Conservation (phyloP, 1,140 invertebrate genomes). For the Bombus superbus region DNA sequence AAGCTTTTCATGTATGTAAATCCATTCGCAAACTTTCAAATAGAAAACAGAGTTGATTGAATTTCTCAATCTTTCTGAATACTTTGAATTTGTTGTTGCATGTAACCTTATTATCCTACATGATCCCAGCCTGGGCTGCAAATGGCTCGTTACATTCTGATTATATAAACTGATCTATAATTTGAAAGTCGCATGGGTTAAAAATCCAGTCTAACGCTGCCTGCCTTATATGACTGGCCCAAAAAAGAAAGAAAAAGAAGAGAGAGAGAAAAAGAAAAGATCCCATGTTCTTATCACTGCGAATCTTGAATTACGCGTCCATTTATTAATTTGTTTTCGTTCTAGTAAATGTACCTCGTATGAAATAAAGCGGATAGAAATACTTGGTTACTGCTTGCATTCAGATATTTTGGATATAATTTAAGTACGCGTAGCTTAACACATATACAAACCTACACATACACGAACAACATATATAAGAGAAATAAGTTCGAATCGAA, state of each 20-base stretch:
- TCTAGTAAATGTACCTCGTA: conserved; percentile 34
- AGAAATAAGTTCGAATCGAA: not conserved
- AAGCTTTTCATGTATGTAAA: conserved; percentile 69
- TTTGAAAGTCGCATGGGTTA: conserved; percentile 76
- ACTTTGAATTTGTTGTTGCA: conserved; percentile 70
- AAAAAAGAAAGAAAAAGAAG: not conserved
- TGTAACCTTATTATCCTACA: conserved; percentile 66
- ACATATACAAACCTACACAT: not conserved
- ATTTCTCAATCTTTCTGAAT: conserved; percentile 64
- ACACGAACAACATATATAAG: not conserved
- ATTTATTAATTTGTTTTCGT: conserved; percentile 29
- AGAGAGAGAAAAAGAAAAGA: not conserved
- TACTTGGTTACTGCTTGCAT: conserved; percentile 36
- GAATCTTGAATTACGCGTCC: conserved; percentile 16
- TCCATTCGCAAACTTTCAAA: conserved; percentile 68
- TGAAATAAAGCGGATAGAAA: conserved; percentile 53
- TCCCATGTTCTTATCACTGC: conserved; percentile 32
- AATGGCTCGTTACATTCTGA: conserved; percentile 55
- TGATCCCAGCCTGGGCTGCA: conserved; percentile 66
- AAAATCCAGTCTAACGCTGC: conserved; percentile 74
- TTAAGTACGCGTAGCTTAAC: conserved; percentile 11
- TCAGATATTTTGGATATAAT: conserved; percentile 35
- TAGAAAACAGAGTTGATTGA: conserved; percentile 69
- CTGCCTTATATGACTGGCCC: conserved; percentile 69
- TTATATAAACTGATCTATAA: conserved; percentile 54